Base-by-base conservation (phyloP, 1,140 invertebrate genomes). In the Choristoneura fumiferana region DNA sequence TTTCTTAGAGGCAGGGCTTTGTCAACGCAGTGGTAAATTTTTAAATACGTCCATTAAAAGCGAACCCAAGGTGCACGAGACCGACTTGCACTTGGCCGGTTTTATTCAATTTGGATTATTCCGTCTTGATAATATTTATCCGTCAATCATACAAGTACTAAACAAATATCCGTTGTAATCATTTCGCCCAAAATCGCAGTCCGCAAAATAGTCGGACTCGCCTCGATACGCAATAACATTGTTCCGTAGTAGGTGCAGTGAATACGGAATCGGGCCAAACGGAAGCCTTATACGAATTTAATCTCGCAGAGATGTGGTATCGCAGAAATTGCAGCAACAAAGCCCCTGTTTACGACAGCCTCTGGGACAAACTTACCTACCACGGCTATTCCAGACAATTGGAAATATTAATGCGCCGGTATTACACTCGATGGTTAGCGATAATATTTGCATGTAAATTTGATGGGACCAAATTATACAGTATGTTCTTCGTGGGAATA, bases 241-340 rank as follows among this genome's bases (percentile, higher is more conserved):
- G 56, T 67, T 64, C 63, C 58, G 59, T 69, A 67, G 70, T 75
- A 73, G 68, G 75, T 58, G 67, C 68, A 67, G 64, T 73, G 78
- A 70, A 76, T 79, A 76, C 69, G 62, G 73, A 68, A 69, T 63
- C 52, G 69, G 72, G 79, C 67, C 72, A 73, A 80, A 74, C 72
- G 67, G 70, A 78, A 76, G 71, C 65, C 71, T 73, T 79, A 82
- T 84, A 82, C 78, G 81, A 84, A 84, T 84, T 87, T 87, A 87
- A 87, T 87, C 84, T 84, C 75, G 75, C 71, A 78, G 77, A 84
- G 81, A 84, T 87, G 84, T 77, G 76, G 80, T 82, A 78, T 76
- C 65, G 76, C 63, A 70, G 73, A 71, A 81, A 79, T 81, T 78
- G 81, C 76, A 66, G 67, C 74, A 81, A 72, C 72, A 74, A 75